A percentile compares a stretch with the other conserved stretches of the same genome.
phyloP scores from a whole-genome alignment of 1,140 invertebrate genomes.

The Drosophila carrolli region DNA sequence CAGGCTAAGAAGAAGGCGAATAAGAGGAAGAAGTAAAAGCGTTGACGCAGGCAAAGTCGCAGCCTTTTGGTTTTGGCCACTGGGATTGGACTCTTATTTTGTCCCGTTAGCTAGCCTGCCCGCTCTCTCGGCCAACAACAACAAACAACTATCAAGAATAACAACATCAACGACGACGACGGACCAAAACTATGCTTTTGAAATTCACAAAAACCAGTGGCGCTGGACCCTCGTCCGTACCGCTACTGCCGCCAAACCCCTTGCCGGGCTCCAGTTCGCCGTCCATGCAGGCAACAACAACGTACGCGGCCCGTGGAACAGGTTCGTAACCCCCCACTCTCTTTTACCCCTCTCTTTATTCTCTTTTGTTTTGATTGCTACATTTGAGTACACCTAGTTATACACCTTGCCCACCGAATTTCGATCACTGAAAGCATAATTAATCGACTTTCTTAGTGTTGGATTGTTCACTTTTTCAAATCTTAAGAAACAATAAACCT shows the following conservation, averaged over 20 bases:
- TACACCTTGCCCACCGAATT: constrained; percentile 15
- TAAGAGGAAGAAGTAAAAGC: constrained; percentile 7
- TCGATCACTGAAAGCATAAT: not conserved
- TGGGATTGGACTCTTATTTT: constrained; percentile 32
- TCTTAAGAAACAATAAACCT: not conserved
- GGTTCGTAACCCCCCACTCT: constrained; percentile 55
- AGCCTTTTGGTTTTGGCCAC: constrained; percentile 37
- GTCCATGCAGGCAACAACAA: constrained; percentile 67
- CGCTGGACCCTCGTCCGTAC: constrained; percentile 52
- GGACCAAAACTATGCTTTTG: constrained; percentile 43
- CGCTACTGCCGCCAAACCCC: constrained; percentile 21
- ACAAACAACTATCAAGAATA: constrained; percentile 1
- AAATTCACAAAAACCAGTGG: constrained; percentile 57
- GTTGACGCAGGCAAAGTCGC: constrained; percentile 40
- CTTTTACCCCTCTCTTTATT: constrained; percentile 14
- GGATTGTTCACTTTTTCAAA: not conserved
- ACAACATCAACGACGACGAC: constrained; percentile 17
- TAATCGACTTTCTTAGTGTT: not conserved
- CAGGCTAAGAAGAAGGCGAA: constrained; percentile 7
- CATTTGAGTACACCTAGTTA: not conserved
- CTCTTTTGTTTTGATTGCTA: constrained; percentile 16
- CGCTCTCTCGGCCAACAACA: constrained; percentile 12
- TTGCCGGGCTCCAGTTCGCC: constrained; percentile 58
- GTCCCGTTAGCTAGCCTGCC: constrained; percentile 21
- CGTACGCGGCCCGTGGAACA: constrained; percentile 72